Evolutionary conservation across 2,888 invertebrate species (phyloP).

Genomic region (Sesia bembeciformis): DNA sequence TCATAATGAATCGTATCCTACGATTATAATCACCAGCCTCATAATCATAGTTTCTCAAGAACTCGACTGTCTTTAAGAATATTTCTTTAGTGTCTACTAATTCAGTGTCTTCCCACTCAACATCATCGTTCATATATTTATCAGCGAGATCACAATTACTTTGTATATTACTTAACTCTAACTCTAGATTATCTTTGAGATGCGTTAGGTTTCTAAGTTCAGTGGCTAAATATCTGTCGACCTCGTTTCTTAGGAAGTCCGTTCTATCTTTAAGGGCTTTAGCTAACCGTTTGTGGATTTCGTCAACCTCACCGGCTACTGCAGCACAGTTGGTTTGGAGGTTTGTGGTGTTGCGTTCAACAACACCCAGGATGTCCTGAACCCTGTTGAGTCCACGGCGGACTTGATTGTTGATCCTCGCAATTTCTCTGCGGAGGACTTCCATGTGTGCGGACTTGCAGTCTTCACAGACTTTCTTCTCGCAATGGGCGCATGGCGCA

Average conservation of each 20-base stretch:
- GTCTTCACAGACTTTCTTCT: conserved; percentile 96
- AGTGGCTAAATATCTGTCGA: conserved; percentile 91
- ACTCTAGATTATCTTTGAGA: conserved; percentile 93
- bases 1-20: conserved; percentile 88
- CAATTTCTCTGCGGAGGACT: conserved; percentile 92
- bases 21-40: conserved; percentile 93
- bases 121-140: conserved; percentile 92
- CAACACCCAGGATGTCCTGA: conserved; percentile 87
- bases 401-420: conserved; percentile 91
- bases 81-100: conserved; percentile 97
- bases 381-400: conserved; percentile 90
- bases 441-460: conserved; percentile 98
- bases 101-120: conserved; percentile 94
- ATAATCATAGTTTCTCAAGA: conserved; percentile 94
- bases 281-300: conserved; percentile 88
- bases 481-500: conserved; percentile 94
- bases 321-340: conserved; percentile 92
- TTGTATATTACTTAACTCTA: conserved; percentile 95
- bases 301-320: conserved; percentile 95
- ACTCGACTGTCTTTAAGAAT: conserved; percentile 95
- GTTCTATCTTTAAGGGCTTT: conserved; percentile 94
- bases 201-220: conserved; percentile 90
- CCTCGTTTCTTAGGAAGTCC: conserved; percentile 88
- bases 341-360: conserved; percentile 91
- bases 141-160: conserved; percentile 98